Evolutionary conservation across 1,140 invertebrate genomes (phyloP).

Genomic region (Diabrotica virgifera): DNA sequence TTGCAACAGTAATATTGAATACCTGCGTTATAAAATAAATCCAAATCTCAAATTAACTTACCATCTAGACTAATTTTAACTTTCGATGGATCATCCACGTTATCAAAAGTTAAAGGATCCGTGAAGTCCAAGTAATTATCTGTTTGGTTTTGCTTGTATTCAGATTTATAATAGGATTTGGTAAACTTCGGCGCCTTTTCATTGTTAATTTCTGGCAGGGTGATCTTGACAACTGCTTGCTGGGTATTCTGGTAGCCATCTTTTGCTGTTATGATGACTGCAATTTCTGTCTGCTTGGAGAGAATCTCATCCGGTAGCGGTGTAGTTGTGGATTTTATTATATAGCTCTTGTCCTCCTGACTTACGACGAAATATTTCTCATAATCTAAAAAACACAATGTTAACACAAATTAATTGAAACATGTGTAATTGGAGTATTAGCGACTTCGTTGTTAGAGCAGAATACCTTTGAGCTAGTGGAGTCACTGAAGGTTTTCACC

Average conservation of each 20-base stretch:
- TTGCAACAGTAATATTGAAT: not conserved
- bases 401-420: too few relatives aligned
- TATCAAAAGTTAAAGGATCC: not conserved
- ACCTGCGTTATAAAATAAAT: not conserved
- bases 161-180: slow-evolving; percentile 6
- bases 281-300: not conserved
- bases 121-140: not conserved
- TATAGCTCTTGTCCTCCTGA: too few relatives aligned
- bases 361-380: too few relatives aligned
- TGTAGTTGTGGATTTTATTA: not conserved
- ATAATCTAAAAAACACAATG: too few relatives aligned
- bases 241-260: slow-evolving; percentile 11
- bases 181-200: slow-evolving; percentile 15
- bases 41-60: not conserved
- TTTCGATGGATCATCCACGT: not conserved
- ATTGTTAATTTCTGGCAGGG: slow-evolving; percentile 13
- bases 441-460: too few relatives aligned
- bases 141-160: not conserved
- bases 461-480: too few relatives aligned
- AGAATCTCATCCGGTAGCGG: not conserved
- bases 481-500: too few relatives aligned
- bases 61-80: not conserved
- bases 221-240: slow-evolving; percentile 12
- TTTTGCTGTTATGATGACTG: not conserved
- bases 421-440: too few relatives aligned